These are phyloP conservation scores for Melanotaenia nigrans DNA, from an alignment of 2,797 vertebrate species.

Conservation along the genomic window DNA sequence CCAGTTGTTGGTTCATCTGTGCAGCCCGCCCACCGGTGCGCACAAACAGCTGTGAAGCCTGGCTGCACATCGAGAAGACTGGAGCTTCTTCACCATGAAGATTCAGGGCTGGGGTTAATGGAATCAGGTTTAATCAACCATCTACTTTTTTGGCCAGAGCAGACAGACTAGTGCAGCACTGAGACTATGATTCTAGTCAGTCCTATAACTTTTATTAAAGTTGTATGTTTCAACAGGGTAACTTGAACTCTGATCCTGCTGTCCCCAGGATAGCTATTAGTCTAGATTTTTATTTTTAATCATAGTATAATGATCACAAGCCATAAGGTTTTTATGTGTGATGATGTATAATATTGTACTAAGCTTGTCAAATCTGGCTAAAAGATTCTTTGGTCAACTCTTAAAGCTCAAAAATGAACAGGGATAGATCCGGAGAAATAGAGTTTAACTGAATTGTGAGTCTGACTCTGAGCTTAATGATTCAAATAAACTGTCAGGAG, in stretches of 20 bases:
- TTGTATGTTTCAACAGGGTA: background rate
- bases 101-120: background rate
- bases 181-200: background rate
- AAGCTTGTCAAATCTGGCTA: background rate
- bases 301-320: background rate
- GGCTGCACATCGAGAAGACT: slow-evolving; percentile 35
- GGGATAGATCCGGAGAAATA: background rate
- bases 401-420: background rate
- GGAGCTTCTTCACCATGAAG: slow-evolving; percentile 26
- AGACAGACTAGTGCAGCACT: slow-evolving; percentile 42
- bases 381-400: background rate
- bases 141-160: background rate
- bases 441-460: slow-evolving; percentile 4
- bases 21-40: slow-evolving; percentile 69
- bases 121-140: slow-evolving; percentile 32
- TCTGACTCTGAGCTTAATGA: slow-evolving; percentile 24
- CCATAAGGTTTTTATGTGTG: too few species aligned
- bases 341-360: background rate
- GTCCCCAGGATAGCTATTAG: too few species aligned
- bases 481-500: slow-evolving; percentile 19
- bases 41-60: slow-evolving; percentile 70
- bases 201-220: slow-evolving; percentile 1
- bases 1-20: slow-evolving; percentile 59
- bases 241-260: background rate
- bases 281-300: too few species aligned